Base-by-base conservation (phyloP, 2,888 invertebrate species). In the Parelbella ahira region DNA sequence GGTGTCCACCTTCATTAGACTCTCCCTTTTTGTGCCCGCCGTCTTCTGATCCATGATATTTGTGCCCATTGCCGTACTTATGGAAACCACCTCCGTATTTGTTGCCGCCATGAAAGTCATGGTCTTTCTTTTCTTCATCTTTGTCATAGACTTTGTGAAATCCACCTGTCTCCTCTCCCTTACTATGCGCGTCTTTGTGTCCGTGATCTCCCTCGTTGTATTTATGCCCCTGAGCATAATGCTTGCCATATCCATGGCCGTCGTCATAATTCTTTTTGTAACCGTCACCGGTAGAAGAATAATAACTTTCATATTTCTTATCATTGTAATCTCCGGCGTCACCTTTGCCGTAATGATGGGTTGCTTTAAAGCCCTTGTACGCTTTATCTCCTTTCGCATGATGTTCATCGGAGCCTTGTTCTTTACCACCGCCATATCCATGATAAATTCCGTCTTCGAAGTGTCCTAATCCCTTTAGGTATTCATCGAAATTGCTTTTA, bases 71-170 rank as follows among this genome's bases (percentile, higher is more conserved):
- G 20, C 83, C 89, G 63, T 90, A 87, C 63, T 91, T 91, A 53
- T 89, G 78, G 68, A 89, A 89, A 62, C 89, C 83, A 44, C 90
- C 91, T 42, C 28, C 23, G 8, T 42, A 20, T 50, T 88, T 86
- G 54, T 89, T 75, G 42, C 89, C 87, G 56, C 90, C 90, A 69
- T 92, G 91, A 86, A 93, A 92, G 61, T 90, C 90, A 55, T 92
- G 90, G 62, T 92, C 90, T 73, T 93, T 92, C 65, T 93, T 91
- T 82, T 89, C 91, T 72, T 93, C 92, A 63, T 93, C 90, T 67
- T 92, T 92, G 67, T 90, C 89, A 66, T 90, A 91, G 47, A 91
- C 88, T 58, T 91, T 91, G 70, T 91, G 91, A 79, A 88, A 93
- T 54, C 92, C 92, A 46, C 89, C 90, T 51, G 90, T 88, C 60